Base-by-base conservation (phyloP, 1,140 invertebrate species). In the Epicauta chinensis region DNA sequence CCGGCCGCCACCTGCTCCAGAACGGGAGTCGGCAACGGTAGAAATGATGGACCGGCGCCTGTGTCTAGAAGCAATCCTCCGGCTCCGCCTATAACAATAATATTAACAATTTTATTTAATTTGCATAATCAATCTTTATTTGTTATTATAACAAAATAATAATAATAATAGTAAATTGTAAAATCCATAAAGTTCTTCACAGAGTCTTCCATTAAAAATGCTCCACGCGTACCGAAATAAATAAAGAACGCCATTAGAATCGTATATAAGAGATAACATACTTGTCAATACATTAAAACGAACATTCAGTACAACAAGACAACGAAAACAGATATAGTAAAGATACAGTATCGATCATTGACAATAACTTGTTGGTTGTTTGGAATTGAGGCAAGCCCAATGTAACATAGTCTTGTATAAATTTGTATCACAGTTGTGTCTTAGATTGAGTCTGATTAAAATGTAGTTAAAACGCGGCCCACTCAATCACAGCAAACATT, bases 1-100 rank as follows among this genome's bases (percentile, higher is more conserved):
- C 81, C 81, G 60, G 81, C 80, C 44, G 81, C 78, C 50, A 84
- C 77, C 63, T 82, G 81, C 30, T 82, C 81, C 16, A 83, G 73
- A 39, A 82, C 79, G 46, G 78, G 72, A 1, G 79, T 73, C 1
- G 81, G 81, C 32, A 82, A 75, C 54, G 82, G 81, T 11, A 82
- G 77, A 29, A 83, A 80, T 9, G 80, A 79, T 2, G 70, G 68
- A 12, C 80, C 77, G 29, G 75, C 76, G 15, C 76, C 76, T 9
- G 77, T 66, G 41, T 71, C 69, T 71, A 71, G 60, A 68, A 71
- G 64, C 63, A 71, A 53, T 70, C 69, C 69, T 68, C 69, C 68
- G 65, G 69, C 57, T 69, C 69, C 66, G 50, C 66, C 69, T 71
- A 62, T 7, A 71, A 71, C 62, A 67, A 66, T 0, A 4, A 16